Base-by-base conservation (phyloP, 1,140 invertebrate genomes). In the Argopecten irradians region DNA sequence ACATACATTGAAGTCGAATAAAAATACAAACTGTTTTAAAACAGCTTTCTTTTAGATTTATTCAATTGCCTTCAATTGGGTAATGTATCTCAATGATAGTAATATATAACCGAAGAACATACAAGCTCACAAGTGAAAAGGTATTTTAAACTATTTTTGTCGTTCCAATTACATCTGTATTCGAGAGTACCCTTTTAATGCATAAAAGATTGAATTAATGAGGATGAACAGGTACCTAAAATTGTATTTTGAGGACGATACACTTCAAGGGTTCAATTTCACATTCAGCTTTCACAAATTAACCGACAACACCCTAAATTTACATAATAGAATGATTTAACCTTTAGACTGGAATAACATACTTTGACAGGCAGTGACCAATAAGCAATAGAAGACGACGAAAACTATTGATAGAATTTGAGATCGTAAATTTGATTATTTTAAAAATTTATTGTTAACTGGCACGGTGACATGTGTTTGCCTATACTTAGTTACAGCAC, bases 81-180 rank as follows among this genome's bases (percentile, higher is more conserved):
- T 71, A n/a, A 71, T 71, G n/a, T 71, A 71, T 71, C 55, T 71
- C 55, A 71, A 28, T 71, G 55, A 71, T 71, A 71, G 5, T n/a
- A 71, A n/a, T 28, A 28, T 3, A 71, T 71, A 71, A n/a, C 55
- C 55, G 1, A 19, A 14, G 13, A 3, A 46, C 43, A 46, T 46
- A 46, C 55, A 71, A 71, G 22, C 55, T 28, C 55, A 71, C 55
- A 71, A n/a, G 28, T 71, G n/a, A 28, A 71, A 71, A 71, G 5
- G 55, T 71, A 71, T 71, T 71, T 71, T 28, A 28, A 71, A 28
- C 55, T 71, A 71, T 71, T 71, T 71, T 71, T 71, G 55, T n/a
- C 55, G 55, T 71, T 71, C 55, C n/a, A 71, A 71, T 71, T 71
- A 71, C 55, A 28, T 71, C n/a, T n/a, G 55, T 71, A 71, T 71